These are phyloP conservation scores for Sebastes iracundus DNA, from an alignment of 2,797 vertebrate species.

Conservation along the genomic window DNA sequence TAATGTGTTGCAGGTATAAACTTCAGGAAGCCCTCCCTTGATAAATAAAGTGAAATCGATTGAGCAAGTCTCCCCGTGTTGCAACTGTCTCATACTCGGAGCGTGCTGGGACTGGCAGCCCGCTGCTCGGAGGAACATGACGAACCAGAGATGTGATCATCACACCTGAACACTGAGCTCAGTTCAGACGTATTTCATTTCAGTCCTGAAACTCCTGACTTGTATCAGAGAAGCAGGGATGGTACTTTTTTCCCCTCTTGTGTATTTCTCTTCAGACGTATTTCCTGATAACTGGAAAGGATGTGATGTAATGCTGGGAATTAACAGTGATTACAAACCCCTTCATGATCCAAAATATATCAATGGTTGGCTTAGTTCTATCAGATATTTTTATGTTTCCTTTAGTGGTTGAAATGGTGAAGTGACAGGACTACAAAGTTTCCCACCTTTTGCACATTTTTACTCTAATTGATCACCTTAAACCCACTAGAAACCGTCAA, in stretches of 20 bases:
- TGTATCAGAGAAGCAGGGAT: not conserved
- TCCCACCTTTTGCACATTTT: not conserved
- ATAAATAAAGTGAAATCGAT: conserved; percentile 60
- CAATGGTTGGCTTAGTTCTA: not conserved
- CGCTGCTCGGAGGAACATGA: conserved; percentile 28
- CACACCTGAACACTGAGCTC: conserved; percentile 19
- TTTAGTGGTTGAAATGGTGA: not conserved
- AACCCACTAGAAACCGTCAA: not conserved
- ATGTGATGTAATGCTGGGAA: conserved; percentile 23
- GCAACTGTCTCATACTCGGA: conserved; percentile 67
- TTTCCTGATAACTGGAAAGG: not conserved
- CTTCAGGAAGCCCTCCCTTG: conserved; percentile 33
- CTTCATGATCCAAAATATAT: not conserved
- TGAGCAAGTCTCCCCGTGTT: conserved; percentile 74
- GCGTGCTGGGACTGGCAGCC: conserved; percentile 77
- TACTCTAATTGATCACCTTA: conserved; percentile 6
- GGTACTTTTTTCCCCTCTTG: not conserved
- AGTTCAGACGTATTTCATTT: not conserved
- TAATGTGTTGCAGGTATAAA: not conserved
- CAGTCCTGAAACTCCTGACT: conserved; percentile 10
- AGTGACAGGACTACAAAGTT: not conserved
- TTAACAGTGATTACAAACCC: conserved; percentile 6
- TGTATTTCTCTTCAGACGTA: not conserved
- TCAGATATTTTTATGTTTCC: not conserved
- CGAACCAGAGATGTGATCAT: conserved; percentile 38